Evolutionary conservation across 2,797 vertebrate species (phyloP), one percentile per base, ranked within the genome.

Genomic region (Siniperca obscura): DNA sequence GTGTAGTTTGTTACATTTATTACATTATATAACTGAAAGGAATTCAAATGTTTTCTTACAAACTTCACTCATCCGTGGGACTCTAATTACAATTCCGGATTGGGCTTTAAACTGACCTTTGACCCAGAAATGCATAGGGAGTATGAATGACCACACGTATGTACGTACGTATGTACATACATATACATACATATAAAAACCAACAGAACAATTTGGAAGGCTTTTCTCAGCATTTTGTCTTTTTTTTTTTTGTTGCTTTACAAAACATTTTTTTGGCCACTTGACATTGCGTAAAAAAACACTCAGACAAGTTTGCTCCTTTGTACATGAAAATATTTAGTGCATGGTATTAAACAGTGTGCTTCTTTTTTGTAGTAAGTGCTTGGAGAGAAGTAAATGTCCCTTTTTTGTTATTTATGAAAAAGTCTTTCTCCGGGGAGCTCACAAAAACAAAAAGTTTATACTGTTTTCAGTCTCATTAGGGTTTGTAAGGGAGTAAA

Each of bases 71-170:
- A 50, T 56, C 53, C 0, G 0, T 6, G 1, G 2, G 17, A 53
- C 59, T 42, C n/a, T 57, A 38, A 21, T 65, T 57, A 38, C 53
- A 44, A 14, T 87, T 93, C 84, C 67, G 78, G 89, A 89, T 86
- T 90, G 87, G 86, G 87, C 88, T 88, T 86, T 90, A 89, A 88
- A 95, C 92, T 87, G 93, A 92, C 94, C 93, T 93, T 96, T 96
- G 84, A 91, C 83, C 85, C 82, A 93, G 92, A 96, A 96, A 98
- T 97, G 97, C 97, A 98, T 97, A 97, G 96, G 96, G 96, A 88
- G 76, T 69, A 96, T 93, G 92, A 82, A 91, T 92, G 85, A 85
- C 65, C 86, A 87, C 79, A 89, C 84, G 76, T 91, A 94, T 89
- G 9, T 40, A 87, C 85, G 57, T 92, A 92, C 70, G 30, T 30